Evolutionary conservation across 2,888 invertebrate species (phyloP), one percentile per base, ranked within the genome.

Genomic region (Eretmocerus hayati): DNA sequence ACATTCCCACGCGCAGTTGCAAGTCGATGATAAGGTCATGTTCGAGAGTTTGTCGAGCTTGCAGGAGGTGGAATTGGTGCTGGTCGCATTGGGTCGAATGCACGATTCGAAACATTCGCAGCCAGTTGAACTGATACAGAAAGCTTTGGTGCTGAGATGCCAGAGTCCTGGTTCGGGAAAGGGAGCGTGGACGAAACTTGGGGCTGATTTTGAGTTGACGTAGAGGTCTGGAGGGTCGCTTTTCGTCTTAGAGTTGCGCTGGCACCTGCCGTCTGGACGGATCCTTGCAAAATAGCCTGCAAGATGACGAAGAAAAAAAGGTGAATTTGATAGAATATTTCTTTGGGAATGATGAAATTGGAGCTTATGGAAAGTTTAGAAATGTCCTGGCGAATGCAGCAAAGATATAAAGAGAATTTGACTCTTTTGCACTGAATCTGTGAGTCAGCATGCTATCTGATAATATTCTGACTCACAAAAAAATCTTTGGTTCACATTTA

Each of bases 141-240:
- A 85, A 42, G 87, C 72, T 39, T 80, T 78, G 54, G 90, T 72
- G 2, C 84, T 83, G 16, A 90, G 67, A 72, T 85, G 89, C 90
- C 91, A 93, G 31, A 74, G 73, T 0, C 92, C 92, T 23, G 84
- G 81, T 60, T 90, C 89, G 0, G 92, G 92, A 63, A 82, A 93
- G 0, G 92, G 92, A 22, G 87, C 79, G 52, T 82, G 77, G 15
- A 81, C 69, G 42, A 81, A 77, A 6, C 78, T 77, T 0, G 79
- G 77, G 52, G 78, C 33, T 78, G 73, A 11, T 6, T 48, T 56
- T 4, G 75, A 26, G 38, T 59, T 57, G 1, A 46, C 37, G 6
- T 47, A 41, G 39, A 44, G 42, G 3, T 59, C 19, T 43, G 59
- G 58, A 1, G 42, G 4, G 1, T 18, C 21, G 22, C 18, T 33